Base-by-base conservation (phyloP, 2,113 vertebrate genomes). In the Tenrec ecaudatus region DNA sequence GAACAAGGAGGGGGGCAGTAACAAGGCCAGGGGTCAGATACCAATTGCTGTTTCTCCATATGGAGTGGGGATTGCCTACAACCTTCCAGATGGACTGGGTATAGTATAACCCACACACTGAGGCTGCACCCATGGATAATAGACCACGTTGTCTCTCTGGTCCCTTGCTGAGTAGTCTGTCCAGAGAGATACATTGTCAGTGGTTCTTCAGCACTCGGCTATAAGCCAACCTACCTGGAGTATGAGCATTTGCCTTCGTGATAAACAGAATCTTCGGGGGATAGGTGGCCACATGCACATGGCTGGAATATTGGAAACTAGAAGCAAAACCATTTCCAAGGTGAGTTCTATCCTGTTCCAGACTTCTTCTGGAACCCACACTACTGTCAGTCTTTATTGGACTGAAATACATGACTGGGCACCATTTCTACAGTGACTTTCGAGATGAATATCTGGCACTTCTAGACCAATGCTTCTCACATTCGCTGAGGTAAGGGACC, bases 311-410 rank as follows among this genome's bases (percentile, higher is more conserved):
- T 27, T 43, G 47, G 71, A 20, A 82, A 58, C 60, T 57, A 36
- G 75, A 84, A 86, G 80, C 68, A 86, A 88, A 94, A 81, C 71
- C 86, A 68, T 23, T 82, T 93, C 76, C 75, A 23, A 82, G 75
- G 64, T 91, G 47, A 53, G 47, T 10, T 79, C 84, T 22, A 88
- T 31, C 60, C 16, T 73, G 31, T 87, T n/a, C n/a, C n/a, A n/a
- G 40, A 83, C 85, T 91, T 75, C 47, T 88, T 90, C 91, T 76
- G 47, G 69, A 66, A 94, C 75, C 7, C 1, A 8, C 29, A 40
- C 60, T 86, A 62, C 25, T 29, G 40, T 47, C 79, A 81, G 38
- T 85, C 68, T 82, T 88, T 58, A 73, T 47, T 64, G 80, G 40
- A 38, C 11, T 33, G 82, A 64, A 94, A 69, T 83, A 80, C 88